Percentiles rank a stretch among this genome's conserved stretches.
These are phyloP conservation scores for Mizuhopecten yessoensis DNA, from an alignment of 1,140 invertebrate genomes.

Conservation along the genomic window DNA sequence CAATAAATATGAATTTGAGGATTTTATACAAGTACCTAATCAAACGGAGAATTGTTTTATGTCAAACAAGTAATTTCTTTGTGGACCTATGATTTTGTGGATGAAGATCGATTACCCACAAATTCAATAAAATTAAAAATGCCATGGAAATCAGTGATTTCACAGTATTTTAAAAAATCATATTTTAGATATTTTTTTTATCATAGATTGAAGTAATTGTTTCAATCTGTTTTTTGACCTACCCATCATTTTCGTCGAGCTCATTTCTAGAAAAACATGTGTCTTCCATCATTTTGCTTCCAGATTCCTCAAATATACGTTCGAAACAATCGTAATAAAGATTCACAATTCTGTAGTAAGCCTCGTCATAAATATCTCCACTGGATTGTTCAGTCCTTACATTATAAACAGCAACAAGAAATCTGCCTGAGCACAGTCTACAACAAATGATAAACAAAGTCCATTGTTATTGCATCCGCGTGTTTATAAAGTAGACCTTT, in stretches of 20 bases:
- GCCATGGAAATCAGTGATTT: too few species aligned
- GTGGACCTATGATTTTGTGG: too few species aligned
- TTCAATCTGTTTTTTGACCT: too few species aligned
- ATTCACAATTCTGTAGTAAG: not conserved
- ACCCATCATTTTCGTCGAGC: not conserved
- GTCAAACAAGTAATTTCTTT: too few species aligned
- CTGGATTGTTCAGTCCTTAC: not conserved
- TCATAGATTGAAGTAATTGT: too few species aligned
- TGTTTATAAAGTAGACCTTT: not conserved
- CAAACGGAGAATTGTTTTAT: too few species aligned
- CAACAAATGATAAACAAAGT: not conserved
- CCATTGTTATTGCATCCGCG: not conserved
- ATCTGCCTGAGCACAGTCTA: not conserved
- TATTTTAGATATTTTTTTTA: too few species aligned
- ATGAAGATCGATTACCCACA: too few species aligned
- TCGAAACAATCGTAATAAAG: not conserved
- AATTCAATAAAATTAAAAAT: too few species aligned
- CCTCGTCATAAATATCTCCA: not conserved
- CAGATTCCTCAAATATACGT: not conserved
- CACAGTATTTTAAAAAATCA: too few species aligned
- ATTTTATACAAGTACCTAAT: too few species aligned
- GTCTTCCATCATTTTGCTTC: not conserved
- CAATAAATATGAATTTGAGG: too few species aligned
- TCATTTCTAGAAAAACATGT: not conserved
- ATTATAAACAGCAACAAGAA: not conserved